Evolutionary conservation across 2,113 vertebrate genomes (phyloP).

Genomic region (Mohoua ochrocephala): DNA sequence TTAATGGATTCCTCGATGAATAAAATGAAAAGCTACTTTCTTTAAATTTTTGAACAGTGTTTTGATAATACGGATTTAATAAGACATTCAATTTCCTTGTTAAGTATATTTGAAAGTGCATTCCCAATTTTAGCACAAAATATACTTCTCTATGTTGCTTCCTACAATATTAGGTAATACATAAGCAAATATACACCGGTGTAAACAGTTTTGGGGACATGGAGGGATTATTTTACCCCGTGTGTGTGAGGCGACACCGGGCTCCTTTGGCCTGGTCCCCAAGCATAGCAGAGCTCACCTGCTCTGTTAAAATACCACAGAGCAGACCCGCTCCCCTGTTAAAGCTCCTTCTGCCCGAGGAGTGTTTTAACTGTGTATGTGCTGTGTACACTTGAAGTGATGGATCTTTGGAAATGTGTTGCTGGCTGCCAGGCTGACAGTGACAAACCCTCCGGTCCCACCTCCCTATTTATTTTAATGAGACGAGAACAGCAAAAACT

Average conservation of each 20-base stretch:
- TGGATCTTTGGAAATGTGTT: neutral
- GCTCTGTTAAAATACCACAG: neutral
- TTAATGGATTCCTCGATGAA: slow-evolving; percentile 98
- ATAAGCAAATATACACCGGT: neutral
- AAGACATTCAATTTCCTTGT: slow-evolving; percentile 83
- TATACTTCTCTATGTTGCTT: slow-evolving; percentile 50
- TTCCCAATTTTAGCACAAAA: slow-evolving; percentile 65
- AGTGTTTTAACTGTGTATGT: neutral
- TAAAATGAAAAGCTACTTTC: slow-evolving; percentile 94
- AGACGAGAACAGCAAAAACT: slow-evolving; percentile 56
- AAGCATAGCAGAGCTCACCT: slow-evolving; percentile 6
- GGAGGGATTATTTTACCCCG: neutral
- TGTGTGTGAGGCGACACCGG: neutral
- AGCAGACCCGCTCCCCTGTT: neutral
- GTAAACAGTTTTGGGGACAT: neutral
- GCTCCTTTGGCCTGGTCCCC: neutral
- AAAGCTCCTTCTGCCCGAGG: neutral
- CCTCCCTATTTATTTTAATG: slow-evolving; percentile 67
- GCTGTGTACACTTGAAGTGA: neutral
- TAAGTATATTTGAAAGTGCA: slow-evolving; percentile 79
- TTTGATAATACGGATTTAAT: slow-evolving; percentile 85
- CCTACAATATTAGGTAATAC: neutral
- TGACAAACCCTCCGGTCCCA: slow-evolving; percentile 3
- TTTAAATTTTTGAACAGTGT: slow-evolving; percentile 90
- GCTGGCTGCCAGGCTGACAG: slow-evolving; percentile 22